Evolutionary conservation across 2,888 invertebrate genomes (phyloP).

Genomic region (Tuta absoluta): DNA sequence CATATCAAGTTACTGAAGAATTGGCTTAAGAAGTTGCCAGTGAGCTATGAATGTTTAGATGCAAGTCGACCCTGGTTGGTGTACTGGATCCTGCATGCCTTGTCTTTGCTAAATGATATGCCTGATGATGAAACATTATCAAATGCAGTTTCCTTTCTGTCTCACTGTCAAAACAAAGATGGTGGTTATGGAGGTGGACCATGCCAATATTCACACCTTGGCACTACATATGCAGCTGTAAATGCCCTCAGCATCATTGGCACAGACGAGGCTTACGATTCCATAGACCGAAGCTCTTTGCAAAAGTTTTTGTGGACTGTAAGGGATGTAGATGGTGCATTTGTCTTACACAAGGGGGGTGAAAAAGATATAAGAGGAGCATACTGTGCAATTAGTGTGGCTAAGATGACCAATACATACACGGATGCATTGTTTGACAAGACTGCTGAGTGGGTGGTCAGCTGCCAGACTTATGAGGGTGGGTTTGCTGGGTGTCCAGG

Average conservation of each 20-base stretch:
- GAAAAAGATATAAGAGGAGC: constrained; percentile 97
- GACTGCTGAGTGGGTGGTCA: constrained; percentile 95
- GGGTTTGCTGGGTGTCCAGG: constrained; percentile 95
- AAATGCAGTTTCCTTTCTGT: constrained; percentile 63
- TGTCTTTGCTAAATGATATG: constrained; percentile 84
- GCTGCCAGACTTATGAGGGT: constrained; percentile 99
- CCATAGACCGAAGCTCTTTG: constrained; percentile 90
- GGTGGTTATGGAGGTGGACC: constrained; percentile 98
- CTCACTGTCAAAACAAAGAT: constrained; percentile 86
- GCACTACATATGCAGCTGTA: constrained; percentile 98
- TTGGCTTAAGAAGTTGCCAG: constrained; percentile 85
- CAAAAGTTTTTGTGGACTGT: constrained; percentile 89
- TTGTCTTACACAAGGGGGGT: constrained; percentile 94
- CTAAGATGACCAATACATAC: constrained; percentile 90
- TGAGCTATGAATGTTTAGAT: constrained; percentile 91
- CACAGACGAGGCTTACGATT: constrained; percentile 90
- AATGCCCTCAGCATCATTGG: constrained; percentile 95
- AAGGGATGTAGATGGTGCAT: constrained; percentile 92
- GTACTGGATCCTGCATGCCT: constrained; percentile 97
- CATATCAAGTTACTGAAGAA: constrained; percentile 85
- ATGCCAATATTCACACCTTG: constrained; percentile 94
- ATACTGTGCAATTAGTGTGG: constrained; percentile 97
- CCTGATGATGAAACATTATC: constrained; percentile 68
- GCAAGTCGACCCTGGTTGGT: constrained; percentile 98
- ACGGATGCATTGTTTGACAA: constrained; percentile 89